phyloP scores from a whole-genome alignment of 92 coral and sea anemone species.

The Zoanthus solanderi region DNA sequence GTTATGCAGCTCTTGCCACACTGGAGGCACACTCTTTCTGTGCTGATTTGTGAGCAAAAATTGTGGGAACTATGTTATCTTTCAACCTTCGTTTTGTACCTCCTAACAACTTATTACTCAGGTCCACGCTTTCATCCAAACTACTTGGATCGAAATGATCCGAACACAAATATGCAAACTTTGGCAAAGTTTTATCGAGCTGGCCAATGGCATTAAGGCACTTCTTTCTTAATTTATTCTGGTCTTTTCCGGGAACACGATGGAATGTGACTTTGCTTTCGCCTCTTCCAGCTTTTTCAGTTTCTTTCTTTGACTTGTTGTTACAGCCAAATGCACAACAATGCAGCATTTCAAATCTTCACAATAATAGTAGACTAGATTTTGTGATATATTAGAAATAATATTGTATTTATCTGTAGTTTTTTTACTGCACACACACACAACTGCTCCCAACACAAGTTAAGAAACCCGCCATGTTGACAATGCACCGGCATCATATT shows the following conservation, averaged over 20 bases:
- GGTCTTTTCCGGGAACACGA: background rate
- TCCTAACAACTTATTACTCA: background rate
- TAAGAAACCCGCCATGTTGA: background rate
- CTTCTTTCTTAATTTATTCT: background rate
- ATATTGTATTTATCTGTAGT: background rate
- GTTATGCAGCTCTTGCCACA: too few species aligned
- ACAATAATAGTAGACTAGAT: background rate
- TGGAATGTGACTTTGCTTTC: conserved; percentile 8
- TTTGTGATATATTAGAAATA: background rate
- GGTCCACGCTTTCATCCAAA: background rate
- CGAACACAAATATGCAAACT: too few species aligned
- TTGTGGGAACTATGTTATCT: too few species aligned
- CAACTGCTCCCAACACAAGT: background rate
- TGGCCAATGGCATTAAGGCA: too few species aligned
- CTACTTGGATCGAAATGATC: background rate
- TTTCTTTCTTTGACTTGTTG: background rate
- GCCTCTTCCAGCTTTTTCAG: background rate
- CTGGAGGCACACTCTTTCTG: too few species aligned
- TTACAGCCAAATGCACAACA: conserved; percentile 12
- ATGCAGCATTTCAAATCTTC: conserved; percentile 2
- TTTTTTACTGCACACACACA: background rate
- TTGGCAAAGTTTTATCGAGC: too few species aligned
- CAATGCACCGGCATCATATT: background rate
- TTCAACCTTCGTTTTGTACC: too few species aligned
- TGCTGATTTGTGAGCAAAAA: too few species aligned